phyloP scores from a whole-genome alignment of 2,888 invertebrate genomes.

The Tubiluchus corallicola region DNA sequence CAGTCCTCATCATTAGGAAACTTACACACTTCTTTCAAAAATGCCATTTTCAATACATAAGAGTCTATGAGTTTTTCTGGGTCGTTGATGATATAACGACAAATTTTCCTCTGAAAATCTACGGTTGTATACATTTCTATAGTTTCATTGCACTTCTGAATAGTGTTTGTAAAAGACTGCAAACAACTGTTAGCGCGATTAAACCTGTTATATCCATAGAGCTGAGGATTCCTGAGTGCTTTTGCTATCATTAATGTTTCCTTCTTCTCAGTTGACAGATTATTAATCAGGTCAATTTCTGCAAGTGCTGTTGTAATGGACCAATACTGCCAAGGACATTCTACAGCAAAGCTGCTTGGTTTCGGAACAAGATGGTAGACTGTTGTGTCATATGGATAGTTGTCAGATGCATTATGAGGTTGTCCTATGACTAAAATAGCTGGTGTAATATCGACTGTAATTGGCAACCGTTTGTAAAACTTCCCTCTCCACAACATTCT shows the following conservation, averaged over 20 bases:
- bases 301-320: not conserved
- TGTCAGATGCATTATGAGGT: not conserved
- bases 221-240: not conserved
- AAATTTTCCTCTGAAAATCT: no score
- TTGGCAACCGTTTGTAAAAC: not conserved
- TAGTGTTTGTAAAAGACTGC: no score
- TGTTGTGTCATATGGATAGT: not conserved
- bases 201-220: no score
- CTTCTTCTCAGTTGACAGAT: no score
- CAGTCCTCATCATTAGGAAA: no score
- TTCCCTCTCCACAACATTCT: not conserved
- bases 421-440: not conserved
- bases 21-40: no score
- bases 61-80: no score
- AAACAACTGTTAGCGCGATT: no score
- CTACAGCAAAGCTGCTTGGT: not conserved
- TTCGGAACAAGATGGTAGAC: not conserved
- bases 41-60: no score
- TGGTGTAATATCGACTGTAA: conserved; percentile 1
- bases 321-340: not conserved
- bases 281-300: not conserved
- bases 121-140: no score
- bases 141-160: no score
- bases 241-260: not conserved
- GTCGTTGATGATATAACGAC: no score